Percentiles rank a stretch among this genome's conserved stretches.
phyloP scores from a whole-genome alignment of 2,113 vertebrate species.

The Jacana jacana region DNA sequence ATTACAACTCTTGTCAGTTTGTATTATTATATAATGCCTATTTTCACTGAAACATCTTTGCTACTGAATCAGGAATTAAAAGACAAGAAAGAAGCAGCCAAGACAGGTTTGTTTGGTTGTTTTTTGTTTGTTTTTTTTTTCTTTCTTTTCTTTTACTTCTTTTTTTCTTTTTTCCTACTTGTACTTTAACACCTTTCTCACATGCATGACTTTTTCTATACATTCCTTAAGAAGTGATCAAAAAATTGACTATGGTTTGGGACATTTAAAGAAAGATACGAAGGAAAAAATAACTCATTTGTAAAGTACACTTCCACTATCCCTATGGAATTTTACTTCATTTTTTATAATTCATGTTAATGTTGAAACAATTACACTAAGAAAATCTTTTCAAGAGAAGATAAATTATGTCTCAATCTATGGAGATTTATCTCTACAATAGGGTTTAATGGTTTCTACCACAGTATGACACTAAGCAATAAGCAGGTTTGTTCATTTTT shows the following conservation, averaged over 20 bases:
- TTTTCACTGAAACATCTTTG: background rate
- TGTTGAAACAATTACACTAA: background rate
- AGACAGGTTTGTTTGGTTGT: background rate
- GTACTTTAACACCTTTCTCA: background rate
- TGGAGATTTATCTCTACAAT: background rate
- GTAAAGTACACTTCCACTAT: background rate
- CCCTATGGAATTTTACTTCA: background rate
- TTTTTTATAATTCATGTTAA: background rate
- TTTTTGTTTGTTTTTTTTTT: too few species aligned
- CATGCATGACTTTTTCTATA: background rate
- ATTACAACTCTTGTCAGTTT: background rate
- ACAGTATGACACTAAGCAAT: background rate
- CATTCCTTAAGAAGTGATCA: background rate
- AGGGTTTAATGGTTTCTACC: background rate
- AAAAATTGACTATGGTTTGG: background rate
- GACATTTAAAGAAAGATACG: background rate
- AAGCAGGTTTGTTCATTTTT: background rate
- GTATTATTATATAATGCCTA: background rate
- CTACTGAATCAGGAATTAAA: background rate
- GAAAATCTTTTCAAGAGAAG: background rate
- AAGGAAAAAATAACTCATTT: background rate
- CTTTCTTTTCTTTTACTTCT: too few species aligned
- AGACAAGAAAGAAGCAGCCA: background rate
- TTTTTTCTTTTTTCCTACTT: background rate
- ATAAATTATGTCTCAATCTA: background rate